phyloP scores from a whole-genome alignment of 2,113 vertebrate genomes.

The Channa maculata region DNA sequence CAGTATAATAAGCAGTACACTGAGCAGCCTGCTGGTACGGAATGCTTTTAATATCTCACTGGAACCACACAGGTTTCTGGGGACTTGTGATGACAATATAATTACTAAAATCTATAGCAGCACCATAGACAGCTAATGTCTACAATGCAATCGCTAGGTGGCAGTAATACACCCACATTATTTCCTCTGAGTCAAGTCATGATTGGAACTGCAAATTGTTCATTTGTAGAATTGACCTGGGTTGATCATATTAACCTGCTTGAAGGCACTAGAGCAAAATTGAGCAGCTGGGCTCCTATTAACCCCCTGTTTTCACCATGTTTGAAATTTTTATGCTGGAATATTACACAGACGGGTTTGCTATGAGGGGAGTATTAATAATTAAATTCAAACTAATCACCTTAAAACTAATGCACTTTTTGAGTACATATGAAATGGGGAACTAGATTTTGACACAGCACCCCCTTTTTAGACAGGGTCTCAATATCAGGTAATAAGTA shows the following conservation, averaged over 20 bases:
- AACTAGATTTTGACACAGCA: background rate
- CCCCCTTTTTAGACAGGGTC: background rate
- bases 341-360: too few relatives aligned
- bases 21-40: slow-evolving; percentile 15
- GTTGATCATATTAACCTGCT: background rate
- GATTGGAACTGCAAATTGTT: too few relatives aligned
- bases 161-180: slow-evolving; percentile 18
- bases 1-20: slow-evolving; percentile 21
- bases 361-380: too few relatives aligned
- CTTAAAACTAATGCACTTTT: background rate
- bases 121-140: too few relatives aligned
- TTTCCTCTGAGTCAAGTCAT: background rate
- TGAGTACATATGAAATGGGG: background rate
- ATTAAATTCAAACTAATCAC: background rate
- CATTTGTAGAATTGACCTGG: background rate
- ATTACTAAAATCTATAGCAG: background rate
- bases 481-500: background rate
- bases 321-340: too few relatives aligned
- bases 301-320: background rate
- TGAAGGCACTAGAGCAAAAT: background rate
- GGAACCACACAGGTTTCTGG: slow-evolving; percentile 10
- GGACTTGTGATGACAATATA: background rate
- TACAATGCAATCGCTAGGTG: slow-evolving; percentile 27
- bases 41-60: slow-evolving; percentile 1
- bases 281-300: background rate